phyloP scores from a whole-genome alignment of 2,888 invertebrate species.

The Hetaerina titia region DNA sequence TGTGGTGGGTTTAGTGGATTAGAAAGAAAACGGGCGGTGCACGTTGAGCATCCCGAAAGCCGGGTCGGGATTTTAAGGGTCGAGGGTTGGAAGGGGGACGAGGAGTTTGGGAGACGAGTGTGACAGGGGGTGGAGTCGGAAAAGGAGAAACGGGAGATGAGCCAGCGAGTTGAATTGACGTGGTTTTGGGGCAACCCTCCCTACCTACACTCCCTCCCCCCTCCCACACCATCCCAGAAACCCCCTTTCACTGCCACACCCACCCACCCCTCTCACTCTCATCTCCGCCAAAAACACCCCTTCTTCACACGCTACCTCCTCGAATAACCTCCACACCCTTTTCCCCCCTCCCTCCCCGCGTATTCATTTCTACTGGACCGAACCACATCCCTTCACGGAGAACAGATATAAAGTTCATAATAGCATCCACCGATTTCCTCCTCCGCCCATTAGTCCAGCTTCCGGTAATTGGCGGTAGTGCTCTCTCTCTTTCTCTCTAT shows the following conservation, averaged over 20 bases:
- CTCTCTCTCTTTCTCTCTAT: background rate
- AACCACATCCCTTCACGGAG: background rate
- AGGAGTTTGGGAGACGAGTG: background rate
- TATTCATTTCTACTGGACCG: too few species aligned
- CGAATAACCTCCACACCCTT: background rate
- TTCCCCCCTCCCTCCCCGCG: background rate
- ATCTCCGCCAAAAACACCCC: background rate
- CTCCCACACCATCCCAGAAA: background rate
- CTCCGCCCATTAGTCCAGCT: slow-evolving; percentile 56
- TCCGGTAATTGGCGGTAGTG: slow-evolving; percentile 49
- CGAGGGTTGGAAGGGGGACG: background rate
- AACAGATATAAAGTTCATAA: slow-evolving; percentile 59
- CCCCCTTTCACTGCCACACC: background rate
- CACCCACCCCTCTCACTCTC: background rate
- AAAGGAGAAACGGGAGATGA: background rate
- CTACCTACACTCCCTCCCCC: background rate
- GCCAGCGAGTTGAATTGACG: background rate
- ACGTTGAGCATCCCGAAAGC: background rate
- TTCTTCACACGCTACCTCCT: background rate
- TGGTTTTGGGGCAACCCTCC: background rate
- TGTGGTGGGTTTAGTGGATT: background rate
- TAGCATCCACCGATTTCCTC: slow-evolving; percentile 57
- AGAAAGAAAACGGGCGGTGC: background rate
- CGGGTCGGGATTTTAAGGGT: background rate
- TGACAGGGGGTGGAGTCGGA: background rate